Evolutionary conservation across 2,113 vertebrate genomes (phyloP), one percentile per base, ranked within the genome.

Genomic region (Hemiprocne comata): DNA sequence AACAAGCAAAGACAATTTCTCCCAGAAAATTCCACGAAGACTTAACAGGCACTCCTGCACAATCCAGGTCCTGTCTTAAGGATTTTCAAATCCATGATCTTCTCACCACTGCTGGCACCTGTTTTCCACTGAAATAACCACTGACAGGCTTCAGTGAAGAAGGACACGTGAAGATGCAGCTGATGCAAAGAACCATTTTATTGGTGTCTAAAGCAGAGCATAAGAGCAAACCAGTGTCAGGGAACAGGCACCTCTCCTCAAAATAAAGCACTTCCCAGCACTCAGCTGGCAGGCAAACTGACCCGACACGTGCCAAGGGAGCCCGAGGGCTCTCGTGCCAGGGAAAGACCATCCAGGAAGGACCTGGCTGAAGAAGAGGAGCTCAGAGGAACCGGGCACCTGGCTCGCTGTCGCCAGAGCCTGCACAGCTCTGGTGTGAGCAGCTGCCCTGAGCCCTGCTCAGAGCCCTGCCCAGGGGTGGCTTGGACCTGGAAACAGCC

Each of bases 111-210:
- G 13, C 62, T 53, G 46, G 40, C 40, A 42, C 12, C 40, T 42
- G 40, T 42, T 42, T 42, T 14, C 40, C 40, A 42, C 40, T 53
- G 46, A 11, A 29, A 38, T 31, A 3, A 11, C 18, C 2, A 26
- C 0, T 2, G 46, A 40, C 33, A 18, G 18, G 24, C n/a, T 50
- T 24, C n/a, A 38, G 7, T 7, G 40, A 31, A 73, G 8, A 8
- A 36, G 31, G n/a, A 74, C 40, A 7, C 23, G 26, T 34, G 50
- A 46, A 36, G 40, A 19, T 64, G 5, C 11, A 54, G 33, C 21
- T 31, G 48, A 62, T 73, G 69, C 61, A 8, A 42, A 4, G 18
- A 51, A n/a, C 53, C 51, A 19, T 25, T 76, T 86, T 86, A 86
- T 77, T 86, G 5, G 5, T 34, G 26, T 25, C 51, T 51, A 19